Evolutionary conservation across 2,888 invertebrate genomes (phyloP), one percentile per base, ranked within the genome.

Genomic region (Tuberolachnus salignus): DNA sequence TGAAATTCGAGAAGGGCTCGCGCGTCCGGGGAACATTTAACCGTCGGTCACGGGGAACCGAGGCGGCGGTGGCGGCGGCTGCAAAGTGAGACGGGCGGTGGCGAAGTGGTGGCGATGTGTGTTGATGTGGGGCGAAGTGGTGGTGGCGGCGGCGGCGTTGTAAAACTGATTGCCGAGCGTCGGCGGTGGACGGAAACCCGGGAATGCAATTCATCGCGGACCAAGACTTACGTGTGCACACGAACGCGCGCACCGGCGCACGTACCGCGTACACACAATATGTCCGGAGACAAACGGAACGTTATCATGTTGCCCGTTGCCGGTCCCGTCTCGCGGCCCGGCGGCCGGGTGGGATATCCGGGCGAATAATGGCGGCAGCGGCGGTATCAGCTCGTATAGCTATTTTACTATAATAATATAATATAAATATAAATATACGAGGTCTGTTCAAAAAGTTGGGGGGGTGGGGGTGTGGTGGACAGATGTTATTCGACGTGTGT

Each of bases 141-240:
- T 23, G 51, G 14, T 3, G 26, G 8, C 53, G 21, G 4, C 34
- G 42, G 44, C 0, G 46, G 9, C 42, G 44, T 44, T n/a, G 49
- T 72, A 72, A 46, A 61, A 61, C 72, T 72, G 61, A 72, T 72
- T 72, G 72, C 19, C 61, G 49, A 16, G 53, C 53, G 34, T 63
- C 16, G 13, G 21, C 8, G 42, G 14, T 1, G 42, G 19, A 13
- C 51, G 59, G 26, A 59, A 19, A 69, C 19, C 49, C 11, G 34
- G n/a, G 42, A 64, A 73, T 63, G 26, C 42, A 53, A 73, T 73
- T 73, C 63, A 53, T 73, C 73, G 53, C 51, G 19, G 51, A 14
- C 21, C 53, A 42, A 53, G n/a, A 63, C 49, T 51, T 16, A 63
- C 61, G 34, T 34, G 14, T 51, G 21, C 49, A n/a, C 49, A n/a